Evolutionary conservation across 2,888 invertebrate genomes (phyloP).

Genomic region (Leptinotarsa juncta): DNA sequence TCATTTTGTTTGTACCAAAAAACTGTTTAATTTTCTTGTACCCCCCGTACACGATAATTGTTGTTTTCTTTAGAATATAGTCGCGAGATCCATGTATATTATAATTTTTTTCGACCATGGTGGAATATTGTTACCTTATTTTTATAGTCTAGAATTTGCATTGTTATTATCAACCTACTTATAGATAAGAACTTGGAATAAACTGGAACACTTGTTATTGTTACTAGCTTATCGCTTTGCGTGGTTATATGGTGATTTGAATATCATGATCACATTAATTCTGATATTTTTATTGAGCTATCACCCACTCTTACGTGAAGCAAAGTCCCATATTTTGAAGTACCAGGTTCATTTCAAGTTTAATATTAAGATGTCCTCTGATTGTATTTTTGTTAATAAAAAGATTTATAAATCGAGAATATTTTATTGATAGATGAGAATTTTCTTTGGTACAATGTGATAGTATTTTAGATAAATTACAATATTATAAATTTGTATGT

Average conservation of each 20-base stretch:
- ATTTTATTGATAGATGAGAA: not conserved
- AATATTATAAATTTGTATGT: not conserved
- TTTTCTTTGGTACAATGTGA: not conserved
- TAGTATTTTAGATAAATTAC: not conserved
- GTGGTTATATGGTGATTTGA: not conserved
- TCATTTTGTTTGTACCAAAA: too few relatives aligned
- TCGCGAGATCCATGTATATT: not conserved
- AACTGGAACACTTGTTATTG: not conserved
- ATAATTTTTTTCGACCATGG: constrained; percentile 12
- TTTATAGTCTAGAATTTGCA: not conserved
- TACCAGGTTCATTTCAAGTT: not conserved
- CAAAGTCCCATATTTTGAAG: not conserved
- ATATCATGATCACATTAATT: not conserved
- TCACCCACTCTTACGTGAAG: not conserved
- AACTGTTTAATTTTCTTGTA: not conserved
- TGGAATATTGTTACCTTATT: constrained; percentile 16
- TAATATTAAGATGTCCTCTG: not conserved
- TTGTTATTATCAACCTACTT: not conserved
- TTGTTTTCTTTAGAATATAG: not conserved
- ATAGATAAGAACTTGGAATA: constrained; percentile 6
- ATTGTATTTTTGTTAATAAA: constrained; percentile 14
- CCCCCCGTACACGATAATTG: not conserved
- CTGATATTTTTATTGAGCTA: not conserved
- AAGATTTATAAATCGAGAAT: not conserved
- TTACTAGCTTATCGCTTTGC: not conserved